Conservation (phyloP, 2,113 vertebrate species). For the Cryptotis parvus region DNA sequence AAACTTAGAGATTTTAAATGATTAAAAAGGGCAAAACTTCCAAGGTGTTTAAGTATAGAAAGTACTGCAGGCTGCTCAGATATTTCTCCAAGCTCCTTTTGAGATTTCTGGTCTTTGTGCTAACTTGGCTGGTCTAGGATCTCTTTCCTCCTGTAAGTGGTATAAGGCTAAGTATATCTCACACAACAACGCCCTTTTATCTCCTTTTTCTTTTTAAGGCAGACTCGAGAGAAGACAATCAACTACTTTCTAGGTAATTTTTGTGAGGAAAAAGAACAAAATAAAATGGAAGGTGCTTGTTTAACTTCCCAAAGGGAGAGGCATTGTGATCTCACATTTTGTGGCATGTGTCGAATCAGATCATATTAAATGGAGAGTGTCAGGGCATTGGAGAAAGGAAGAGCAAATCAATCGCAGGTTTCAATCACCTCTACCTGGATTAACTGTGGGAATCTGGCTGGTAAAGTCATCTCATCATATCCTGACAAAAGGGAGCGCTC, state of each 20-base stretch:
- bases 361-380: not conserved
- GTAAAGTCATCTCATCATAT: conserved; percentile 36
- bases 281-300: conserved; percentile 3
- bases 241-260: conserved; percentile 13
- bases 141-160: not conserved
- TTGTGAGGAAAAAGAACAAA: not conserved
- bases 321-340: not conserved
- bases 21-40: not conserved
- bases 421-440: not conserved
- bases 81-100: not conserved
- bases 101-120: not conserved
- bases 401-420: not conserved
- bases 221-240: conserved; percentile 14
- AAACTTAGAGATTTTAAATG: not conserved
- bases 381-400: not conserved
- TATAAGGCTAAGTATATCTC: not conserved
- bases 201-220: conserved; percentile 51
- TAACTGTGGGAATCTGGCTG: conserved; percentile 41
- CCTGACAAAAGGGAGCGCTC: conserved; percentile 43
- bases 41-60: not conserved
- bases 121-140: not conserved
- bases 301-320: conserved; percentile 62
- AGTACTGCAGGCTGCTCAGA: not conserved
- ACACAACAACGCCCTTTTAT: not conserved
- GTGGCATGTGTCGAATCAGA: not conserved